Percentiles rank a stretch among this genome's conserved stretches.
phyloP scores from a whole-genome alignment of 1,140 invertebrate species.

The Brachionus manjavacas region DNA sequence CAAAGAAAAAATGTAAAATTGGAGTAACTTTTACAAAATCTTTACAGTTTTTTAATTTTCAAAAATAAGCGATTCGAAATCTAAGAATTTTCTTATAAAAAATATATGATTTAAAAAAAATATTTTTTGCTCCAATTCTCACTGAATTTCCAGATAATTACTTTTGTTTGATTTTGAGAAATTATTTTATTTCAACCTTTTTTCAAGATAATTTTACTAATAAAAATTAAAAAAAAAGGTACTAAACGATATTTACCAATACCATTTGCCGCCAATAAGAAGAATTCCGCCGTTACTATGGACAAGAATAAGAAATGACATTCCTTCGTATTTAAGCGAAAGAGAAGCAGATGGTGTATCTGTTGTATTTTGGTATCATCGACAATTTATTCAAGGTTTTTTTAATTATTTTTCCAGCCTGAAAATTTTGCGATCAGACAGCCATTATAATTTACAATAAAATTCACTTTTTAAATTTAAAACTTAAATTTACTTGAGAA shows the following conservation, averaged over 20 bases:
- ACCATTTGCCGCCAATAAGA: slow-evolving; percentile 88
- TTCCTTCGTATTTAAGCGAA: slow-evolving; percentile 90
- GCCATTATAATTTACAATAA: too few relatives aligned
- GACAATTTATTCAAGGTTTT: slow-evolving; percentile 53
- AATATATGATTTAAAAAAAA: too few relatives aligned
- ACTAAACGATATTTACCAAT: slow-evolving; percentile 95
- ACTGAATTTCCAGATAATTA: background rate
- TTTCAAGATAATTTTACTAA: background rate
- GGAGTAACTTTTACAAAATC: too few relatives aligned
- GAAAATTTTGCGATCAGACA: background rate
- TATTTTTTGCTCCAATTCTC: background rate
- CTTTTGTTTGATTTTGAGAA: background rate
- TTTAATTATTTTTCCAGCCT: background rate
- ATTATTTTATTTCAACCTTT: background rate
- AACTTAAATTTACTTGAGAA: background rate
- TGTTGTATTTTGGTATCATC: slow-evolving; percentile 93
- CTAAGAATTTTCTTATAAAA: too few relatives aligned
- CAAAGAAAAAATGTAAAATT: too few relatives aligned
- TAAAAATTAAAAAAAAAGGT: slow-evolving; percentile 52
- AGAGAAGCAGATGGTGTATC: slow-evolving; percentile 92
- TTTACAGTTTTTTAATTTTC: too few relatives aligned
- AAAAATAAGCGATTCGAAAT: too few relatives aligned
- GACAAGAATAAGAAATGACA: slow-evolving; percentile 87
- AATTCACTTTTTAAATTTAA: background rate
- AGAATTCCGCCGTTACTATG: slow-evolving; percentile 88